Base-by-base conservation (phyloP, 2,888 invertebrate species). In the Stomorhina lunata region DNA sequence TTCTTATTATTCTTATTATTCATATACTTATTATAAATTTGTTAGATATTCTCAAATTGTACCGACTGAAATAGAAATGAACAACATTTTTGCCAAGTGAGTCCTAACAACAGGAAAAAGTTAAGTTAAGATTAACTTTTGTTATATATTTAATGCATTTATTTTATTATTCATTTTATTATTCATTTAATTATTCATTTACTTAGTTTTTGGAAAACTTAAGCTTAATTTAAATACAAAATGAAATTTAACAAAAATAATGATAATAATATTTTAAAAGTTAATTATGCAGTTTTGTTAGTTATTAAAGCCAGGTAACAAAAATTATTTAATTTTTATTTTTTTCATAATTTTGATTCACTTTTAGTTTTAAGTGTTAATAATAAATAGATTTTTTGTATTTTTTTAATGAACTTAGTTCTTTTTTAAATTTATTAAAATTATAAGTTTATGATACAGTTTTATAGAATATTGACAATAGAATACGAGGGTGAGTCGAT, bases 331-430 rank as follows among this genome's bases (percentile, higher is more conserved):
- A 9, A 15, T 12, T 43, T n/a, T 48, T 48, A 5, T 32, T n/a
- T n/a, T 29, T 22, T 48, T 4, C 20, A 57, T 61, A 61, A 61
- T 50, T 72, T 72, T 61, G 59, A 72, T 72, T 72, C 34, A 17
- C 34, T 59, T 59, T 55, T 29, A 32, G 29, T 29, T 1, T 45
- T 15, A 12, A 59, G 15, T 45, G 29, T 59, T n/a, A 7, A 4
- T 20, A 12, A 5, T 45, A 9, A 29, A 0, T 6, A 12, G 10
- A 15, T 15, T 22, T n/a, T 10, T 53, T 15, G 12, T 66, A 2
- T 5, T 20, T 17, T 20, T 4, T 55, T 40, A n/a, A n/a, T n/a
- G 55, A 69, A 69, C 27, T 69, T n/a, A 55, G 55, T 69, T 55
- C 40, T 10, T 2, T 22, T 17, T 34, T 25, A 6, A 59, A 22